A percentile compares a stretch with the other conserved stretches of the same genome.
These are phyloP conservation scores for Agrypnia vestita DNA, from an alignment of 1,140 invertebrate genomes.

Conservation along the genomic window DNA sequence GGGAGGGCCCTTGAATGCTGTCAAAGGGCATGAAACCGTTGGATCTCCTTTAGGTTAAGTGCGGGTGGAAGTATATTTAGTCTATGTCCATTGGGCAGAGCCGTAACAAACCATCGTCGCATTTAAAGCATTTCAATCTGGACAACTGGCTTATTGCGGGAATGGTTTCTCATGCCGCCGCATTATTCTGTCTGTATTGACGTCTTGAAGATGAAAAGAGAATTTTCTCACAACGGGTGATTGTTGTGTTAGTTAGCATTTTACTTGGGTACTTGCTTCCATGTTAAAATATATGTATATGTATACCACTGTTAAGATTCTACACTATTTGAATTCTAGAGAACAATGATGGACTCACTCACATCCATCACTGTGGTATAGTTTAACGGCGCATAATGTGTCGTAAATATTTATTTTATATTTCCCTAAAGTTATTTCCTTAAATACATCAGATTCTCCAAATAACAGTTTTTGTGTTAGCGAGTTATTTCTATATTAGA, in stretches of 20 bases:
- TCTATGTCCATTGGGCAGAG: too few relatives aligned
- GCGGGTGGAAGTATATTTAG: neutral
- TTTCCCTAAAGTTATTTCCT: too few relatives aligned
- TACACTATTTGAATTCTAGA: conserved; percentile 26
- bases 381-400: too few relatives aligned
- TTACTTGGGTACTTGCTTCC: conserved; percentile 26
- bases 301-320: conserved; percentile 34
- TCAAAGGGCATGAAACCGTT: conserved; percentile 23
- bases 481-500: too few relatives aligned
- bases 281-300: conserved; percentile 12
- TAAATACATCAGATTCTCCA: too few relatives aligned
- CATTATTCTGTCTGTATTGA: too few relatives aligned
- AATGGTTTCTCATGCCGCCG: too few relatives aligned
- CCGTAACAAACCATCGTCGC: neutral
- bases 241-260: conserved; percentile 18
- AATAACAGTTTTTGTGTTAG: too few relatives aligned
- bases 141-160: too few relatives aligned
- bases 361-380: neutral
- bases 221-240: too few relatives aligned
- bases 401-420: too few relatives aligned
- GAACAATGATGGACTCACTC: conserved; percentile 8
- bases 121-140: neutral
- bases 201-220: too few relatives aligned
- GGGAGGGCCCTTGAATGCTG: neutral
- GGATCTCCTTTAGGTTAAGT: conserved; percentile 58